phyloP scores from a whole-genome alignment of 2,888 invertebrate genomes.

The Nipponacmea schrenckii region DNA sequence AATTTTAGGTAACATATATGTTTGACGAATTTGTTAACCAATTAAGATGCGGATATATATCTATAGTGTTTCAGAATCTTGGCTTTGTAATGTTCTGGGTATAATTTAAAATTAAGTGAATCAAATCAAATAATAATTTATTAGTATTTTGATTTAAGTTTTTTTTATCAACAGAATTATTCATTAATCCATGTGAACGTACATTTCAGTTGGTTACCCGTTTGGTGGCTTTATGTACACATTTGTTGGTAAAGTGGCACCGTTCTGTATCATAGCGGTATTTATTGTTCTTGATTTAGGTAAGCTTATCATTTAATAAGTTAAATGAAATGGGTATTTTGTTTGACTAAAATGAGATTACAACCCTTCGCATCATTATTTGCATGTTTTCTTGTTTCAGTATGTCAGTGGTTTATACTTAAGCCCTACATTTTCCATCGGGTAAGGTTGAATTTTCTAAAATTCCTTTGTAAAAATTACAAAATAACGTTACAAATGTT shows the following conservation, averaged over 20 bases:
- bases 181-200: background rate
- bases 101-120: too few relatives aligned
- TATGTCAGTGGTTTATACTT: slow-evolving; percentile 30
- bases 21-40: background rate
- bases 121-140: too few relatives aligned
- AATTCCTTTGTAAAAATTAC: too few relatives aligned
- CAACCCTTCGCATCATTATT: background rate
- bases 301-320: slow-evolving; percentile 33
- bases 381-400: slow-evolving; percentile 19
- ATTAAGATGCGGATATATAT: background rate
- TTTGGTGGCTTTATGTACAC: slow-evolving; percentile 83
- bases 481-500: too few relatives aligned
- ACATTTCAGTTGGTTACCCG: slow-evolving; percentile 77
- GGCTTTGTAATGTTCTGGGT: background rate
- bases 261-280: slow-evolving; percentile 78
- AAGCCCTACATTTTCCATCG: slow-evolving; percentile 18
- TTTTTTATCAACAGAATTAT: too few relatives aligned
- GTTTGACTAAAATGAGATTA: too few relatives aligned
- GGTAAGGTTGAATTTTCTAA: slow-evolving; percentile 10
- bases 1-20: slow-evolving; percentile 72
- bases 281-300: slow-evolving; percentile 73
- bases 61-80: background rate
- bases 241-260: slow-evolving; percentile 79
- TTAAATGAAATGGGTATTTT: too few relatives aligned
- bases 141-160: too few relatives aligned